Conservation (phyloP, 2,113 vertebrate species). For the Silurus glanis region DNA sequence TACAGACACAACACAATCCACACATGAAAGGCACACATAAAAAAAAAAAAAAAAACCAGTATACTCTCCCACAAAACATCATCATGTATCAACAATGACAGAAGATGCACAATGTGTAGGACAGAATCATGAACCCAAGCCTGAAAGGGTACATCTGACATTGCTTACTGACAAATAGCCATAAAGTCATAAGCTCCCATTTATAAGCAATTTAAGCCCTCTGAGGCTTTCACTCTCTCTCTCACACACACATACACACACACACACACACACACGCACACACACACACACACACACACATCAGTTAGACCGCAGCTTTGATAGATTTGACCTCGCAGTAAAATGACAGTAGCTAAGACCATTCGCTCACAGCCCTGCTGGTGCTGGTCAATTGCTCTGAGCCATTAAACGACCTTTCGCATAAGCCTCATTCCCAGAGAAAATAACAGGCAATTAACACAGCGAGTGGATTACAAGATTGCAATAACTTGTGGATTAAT, state of each 20-base stretch:
- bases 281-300: background rate
- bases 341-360: slow-evolving; percentile 31
- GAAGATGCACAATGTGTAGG: background rate
- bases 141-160: slow-evolving; percentile 5
- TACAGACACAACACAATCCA: background rate
- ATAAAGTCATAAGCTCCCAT: background rate
- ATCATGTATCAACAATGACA: background rate
- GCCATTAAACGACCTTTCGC: slow-evolving; percentile 71
- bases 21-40: background rate
- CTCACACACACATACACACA: background rate
- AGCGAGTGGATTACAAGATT: slow-evolving; percentile 75
- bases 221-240: background rate
- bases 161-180: background rate
- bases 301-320: background rate
- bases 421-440: slow-evolving; percentile 67
- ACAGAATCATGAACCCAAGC: background rate
- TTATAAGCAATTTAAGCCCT: slow-evolving; percentile 3
- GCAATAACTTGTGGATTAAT: slow-evolving; percentile 74
- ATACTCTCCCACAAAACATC: background rate
- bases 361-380: slow-evolving; percentile 59
- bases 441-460: slow-evolving; percentile 76
- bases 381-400: slow-evolving; percentile 72
- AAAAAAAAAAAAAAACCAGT: background rate
- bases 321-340: slow-evolving; percentile 16
- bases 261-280: background rate